Evolutionary conservation across 2,888 invertebrate species (phyloP).

Genomic region (Odontomyia ornata): DNA sequence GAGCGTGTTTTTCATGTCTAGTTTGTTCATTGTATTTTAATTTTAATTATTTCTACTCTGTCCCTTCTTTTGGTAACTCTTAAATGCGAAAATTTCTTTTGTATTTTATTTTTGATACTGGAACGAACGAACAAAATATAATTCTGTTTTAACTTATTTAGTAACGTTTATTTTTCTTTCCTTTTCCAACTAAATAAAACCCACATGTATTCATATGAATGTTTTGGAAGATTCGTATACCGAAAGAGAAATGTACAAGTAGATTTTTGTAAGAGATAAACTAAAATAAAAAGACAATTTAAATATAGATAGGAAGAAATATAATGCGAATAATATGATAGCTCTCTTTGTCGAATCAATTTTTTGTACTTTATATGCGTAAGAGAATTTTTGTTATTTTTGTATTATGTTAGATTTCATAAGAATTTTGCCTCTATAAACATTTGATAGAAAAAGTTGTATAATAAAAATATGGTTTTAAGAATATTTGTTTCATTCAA

Average conservation of each 20-base stretch:
- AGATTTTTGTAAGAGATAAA: slow-evolving; percentile 34
- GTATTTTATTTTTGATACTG: not conserved
- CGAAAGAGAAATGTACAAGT: slow-evolving; percentile 37
- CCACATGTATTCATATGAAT: not conserved
- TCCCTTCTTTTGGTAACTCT: not conserved
- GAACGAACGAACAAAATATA: not conserved
- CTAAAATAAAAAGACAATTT: slow-evolving; percentile 6
- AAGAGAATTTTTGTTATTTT: slow-evolving; percentile 34
- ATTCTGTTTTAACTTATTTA: slow-evolving; percentile 2
- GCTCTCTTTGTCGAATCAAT: slow-evolving; percentile 19
- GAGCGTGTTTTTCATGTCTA: not conserved
- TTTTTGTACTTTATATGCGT: not conserved
- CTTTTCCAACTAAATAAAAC: not conserved
- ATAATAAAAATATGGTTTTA: not conserved
- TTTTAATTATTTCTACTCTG: not conserved
- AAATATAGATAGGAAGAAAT: not conserved
- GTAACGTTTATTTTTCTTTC: not conserved
- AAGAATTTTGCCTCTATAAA: not conserved
- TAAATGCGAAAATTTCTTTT: no score
- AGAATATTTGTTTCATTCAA: no score
- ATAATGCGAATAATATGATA: not conserved
- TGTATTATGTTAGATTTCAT: not conserved
- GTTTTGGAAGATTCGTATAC: not conserved
- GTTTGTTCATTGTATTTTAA: not conserved
- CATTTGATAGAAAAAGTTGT: slow-evolving; percentile 7